A percentile compares a stretch with the other conserved stretches of the same genome.
These are phyloP conservation scores for Acanthurus tractus DNA, from an alignment of 2,797 vertebrate genomes.

Conservation along the genomic window DNA sequence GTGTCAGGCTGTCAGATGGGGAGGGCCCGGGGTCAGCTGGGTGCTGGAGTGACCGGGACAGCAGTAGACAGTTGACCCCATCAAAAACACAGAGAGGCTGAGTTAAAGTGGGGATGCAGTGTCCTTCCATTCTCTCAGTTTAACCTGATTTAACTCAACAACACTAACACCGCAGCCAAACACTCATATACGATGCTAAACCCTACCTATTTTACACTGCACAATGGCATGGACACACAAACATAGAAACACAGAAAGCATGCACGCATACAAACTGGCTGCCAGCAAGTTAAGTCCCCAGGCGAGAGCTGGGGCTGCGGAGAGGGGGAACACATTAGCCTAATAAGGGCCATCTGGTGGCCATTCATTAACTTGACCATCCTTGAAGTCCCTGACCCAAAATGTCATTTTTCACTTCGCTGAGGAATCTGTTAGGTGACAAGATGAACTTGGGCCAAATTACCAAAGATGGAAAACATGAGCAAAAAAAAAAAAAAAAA, in stretches of 20 bases:
- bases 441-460: constrained; percentile 79
- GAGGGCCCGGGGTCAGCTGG: constrained; percentile 56
- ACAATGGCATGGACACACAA: neutral
- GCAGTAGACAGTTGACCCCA: constrained; percentile 61
- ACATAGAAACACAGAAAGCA: constrained; percentile 21
- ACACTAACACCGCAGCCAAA: constrained; percentile 3
- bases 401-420: constrained; percentile 87
- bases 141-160: constrained; percentile 77
- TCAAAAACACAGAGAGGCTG: constrained; percentile 52
- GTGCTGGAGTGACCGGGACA: constrained; percentile 49
- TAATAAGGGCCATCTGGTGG: constrained; percentile 90
- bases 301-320: constrained; percentile 76
- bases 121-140: constrained; percentile 66
- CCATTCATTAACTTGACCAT: constrained; percentile 89
- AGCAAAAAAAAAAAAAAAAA: constrained; percentile 29
- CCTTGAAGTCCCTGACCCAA: constrained; percentile 85
- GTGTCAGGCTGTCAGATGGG: constrained; percentile 60
- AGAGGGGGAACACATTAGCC: constrained; percentile 86
- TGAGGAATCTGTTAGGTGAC: constrained; percentile 76
- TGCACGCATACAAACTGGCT: constrained; percentile 39
- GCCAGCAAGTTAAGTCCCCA: constrained; percentile 76
- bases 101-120: constrained; percentile 45
- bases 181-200: constrained; percentile 26
- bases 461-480: constrained; percentile 73
- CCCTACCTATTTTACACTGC: constrained; percentile 1